Conservation (phyloP, 2,113 vertebrate species). For the Paralichthys olivaceus region DNA sequence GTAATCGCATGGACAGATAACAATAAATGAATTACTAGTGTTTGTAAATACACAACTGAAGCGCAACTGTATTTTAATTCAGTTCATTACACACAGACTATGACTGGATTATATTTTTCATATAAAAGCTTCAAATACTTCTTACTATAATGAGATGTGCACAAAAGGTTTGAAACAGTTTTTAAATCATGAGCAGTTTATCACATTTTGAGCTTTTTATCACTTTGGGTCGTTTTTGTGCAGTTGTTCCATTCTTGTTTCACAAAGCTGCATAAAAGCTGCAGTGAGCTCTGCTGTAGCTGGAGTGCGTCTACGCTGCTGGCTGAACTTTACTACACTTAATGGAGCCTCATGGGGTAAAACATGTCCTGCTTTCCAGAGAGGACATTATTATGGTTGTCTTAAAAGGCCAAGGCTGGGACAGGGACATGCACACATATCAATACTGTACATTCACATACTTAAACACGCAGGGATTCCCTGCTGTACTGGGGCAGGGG, state of each 20-base stretch:
- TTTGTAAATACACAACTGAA: background rate
- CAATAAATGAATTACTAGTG: background rate
- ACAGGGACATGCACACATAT: slow-evolving; percentile 2
- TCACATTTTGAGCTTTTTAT: background rate
- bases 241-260: background rate
- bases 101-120: background rate
- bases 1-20: background rate
- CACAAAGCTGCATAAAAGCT: background rate
- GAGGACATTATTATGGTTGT: slow-evolving; percentile 33
- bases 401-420: slow-evolving; percentile 39
- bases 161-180: background rate
- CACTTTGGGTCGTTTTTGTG: background rate
- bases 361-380: slow-evolving; percentile 14
- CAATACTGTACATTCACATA: background rate
- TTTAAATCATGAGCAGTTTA: background rate
- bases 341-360: background rate
- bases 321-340: slow-evolving; percentile 7
- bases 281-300: slow-evolving; percentile 1
- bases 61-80: background rate
- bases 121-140: background rate
- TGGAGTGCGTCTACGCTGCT: slow-evolving; percentile 6
- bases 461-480: slow-evolving; percentile 40
- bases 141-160: too few species aligned
- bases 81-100: background rate
- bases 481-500: slow-evolving; percentile 13